Evolutionary conservation across 2,888 invertebrate species (phyloP), one percentile per base, ranked within the genome.

Genomic region (Catocala fraxini): DNA sequence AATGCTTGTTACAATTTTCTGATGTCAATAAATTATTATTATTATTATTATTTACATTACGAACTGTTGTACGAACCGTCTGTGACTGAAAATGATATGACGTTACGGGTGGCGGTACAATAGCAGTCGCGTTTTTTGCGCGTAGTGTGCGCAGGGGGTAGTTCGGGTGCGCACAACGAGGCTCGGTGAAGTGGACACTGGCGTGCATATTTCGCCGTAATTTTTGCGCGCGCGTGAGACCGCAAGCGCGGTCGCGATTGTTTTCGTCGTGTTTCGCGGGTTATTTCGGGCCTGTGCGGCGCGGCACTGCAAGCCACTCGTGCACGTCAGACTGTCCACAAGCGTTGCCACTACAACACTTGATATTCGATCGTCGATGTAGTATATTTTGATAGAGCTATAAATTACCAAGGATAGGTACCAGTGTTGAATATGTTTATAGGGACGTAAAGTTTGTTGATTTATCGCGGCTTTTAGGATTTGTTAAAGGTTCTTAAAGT

Each of bases 211-310:
- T 90, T 91, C 79, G 83, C 82, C 82, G 87, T 92, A 85, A 92
- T 92, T 92, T 92, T 92, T 89, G 91, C 86, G 82, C 75, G 83
- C 80, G 83, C 83, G 85, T 83, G 89, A 88, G 90, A 86, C 87
- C 87, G 86, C 89, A 85, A 82, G 86, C 88, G 86, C 90, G 88
- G 85, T 85, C 85, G 83, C 88, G 89, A 93, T 93, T 93, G 93
- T 94, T 94, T 94, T 94, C 92, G 91, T 94, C 89, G 93, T 93
- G 90, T 93, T 93, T 89, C 89, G 91, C 87, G 85, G 90, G 89
- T 91, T 92, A 93, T 93, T 93, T 93, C 85, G 87, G 85, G 89
- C 89, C 85, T 82, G 84, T 79, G 87, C 87, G 86, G 82, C 86
- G 73, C 89, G 84, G 89, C 87, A 89, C 77, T 85, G 88, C 86